phyloP scores from a whole-genome alignment of 2,797 vertebrate genomes.

The Sebastes oblongus region DNA sequence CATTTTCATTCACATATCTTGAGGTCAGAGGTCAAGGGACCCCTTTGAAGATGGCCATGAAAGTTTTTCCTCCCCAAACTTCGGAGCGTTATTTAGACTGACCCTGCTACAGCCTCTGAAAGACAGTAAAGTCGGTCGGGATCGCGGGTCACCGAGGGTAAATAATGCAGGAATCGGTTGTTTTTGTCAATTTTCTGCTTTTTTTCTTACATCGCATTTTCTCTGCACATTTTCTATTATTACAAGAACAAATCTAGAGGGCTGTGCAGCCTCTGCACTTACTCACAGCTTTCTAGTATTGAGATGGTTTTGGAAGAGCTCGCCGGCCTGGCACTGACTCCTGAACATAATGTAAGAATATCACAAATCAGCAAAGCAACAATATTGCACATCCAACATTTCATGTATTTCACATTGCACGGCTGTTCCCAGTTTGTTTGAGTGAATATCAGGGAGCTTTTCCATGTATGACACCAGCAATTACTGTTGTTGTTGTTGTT shows the following conservation, averaged over 20 bases:
- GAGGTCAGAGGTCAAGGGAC: too few species aligned
- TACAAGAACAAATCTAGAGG: neutral
- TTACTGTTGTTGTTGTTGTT: neutral
- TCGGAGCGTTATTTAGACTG: too few species aligned
- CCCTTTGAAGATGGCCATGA: too few species aligned
- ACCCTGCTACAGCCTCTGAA: too few species aligned
- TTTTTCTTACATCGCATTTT: neutral
- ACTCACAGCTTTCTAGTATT: neutral
- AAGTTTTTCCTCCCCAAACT: too few species aligned
- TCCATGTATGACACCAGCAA: neutral
- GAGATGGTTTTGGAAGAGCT: conserved; percentile 9
- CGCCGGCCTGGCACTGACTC: conserved; percentile 4
- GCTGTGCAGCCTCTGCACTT: neutral
- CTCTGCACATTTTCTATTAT: conserved; percentile 9
- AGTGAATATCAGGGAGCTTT: neutral
- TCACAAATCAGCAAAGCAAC: neutral
- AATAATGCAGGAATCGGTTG: neutral
- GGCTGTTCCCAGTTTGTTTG: neutral
- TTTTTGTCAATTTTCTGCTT: neutral
- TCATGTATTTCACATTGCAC: conserved; percentile 4
- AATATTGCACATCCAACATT: conserved; percentile 3
- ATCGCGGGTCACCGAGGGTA: neutral
- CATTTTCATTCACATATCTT: too few species aligned
- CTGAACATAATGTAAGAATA: conserved; percentile 22
- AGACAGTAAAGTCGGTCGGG: too few species aligned